These are phyloP conservation scores for Protobothrops mucrosquamatus DNA, from an alignment of 2,113 vertebrate genomes.

Conservation along the genomic window DNA sequence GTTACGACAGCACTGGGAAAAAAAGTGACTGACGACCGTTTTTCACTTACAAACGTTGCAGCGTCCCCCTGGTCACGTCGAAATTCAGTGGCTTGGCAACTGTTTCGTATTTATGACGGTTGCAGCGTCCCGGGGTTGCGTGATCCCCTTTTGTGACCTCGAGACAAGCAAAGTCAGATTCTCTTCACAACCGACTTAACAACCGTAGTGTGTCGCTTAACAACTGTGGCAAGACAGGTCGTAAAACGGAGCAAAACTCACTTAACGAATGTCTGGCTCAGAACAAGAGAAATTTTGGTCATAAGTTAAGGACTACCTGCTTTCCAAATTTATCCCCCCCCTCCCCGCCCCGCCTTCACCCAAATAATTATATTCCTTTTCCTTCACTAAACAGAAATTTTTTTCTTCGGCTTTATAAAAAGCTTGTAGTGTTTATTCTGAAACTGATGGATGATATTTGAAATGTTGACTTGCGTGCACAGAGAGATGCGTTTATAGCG, in stretches of 20 bases:
- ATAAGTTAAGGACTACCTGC: background rate
- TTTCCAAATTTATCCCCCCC: background rate
- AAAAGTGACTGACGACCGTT: background rate
- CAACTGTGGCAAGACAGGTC: background rate
- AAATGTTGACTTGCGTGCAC: background rate
- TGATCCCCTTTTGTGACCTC: background rate
- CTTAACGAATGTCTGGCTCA: background rate
- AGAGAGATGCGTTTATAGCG: background rate
- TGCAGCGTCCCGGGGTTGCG: background rate
- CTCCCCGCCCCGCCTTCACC: too few species aligned
- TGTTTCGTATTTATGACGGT: background rate
- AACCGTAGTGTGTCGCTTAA: background rate
- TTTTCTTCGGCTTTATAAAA: background rate
- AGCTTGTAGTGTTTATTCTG: background rate
- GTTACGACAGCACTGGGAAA: background rate
- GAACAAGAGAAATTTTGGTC: background rate
- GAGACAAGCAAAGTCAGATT: background rate
- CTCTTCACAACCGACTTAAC: background rate
- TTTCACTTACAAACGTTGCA: background rate
- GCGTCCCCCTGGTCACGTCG: too few species aligned
- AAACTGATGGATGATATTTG: background rate
- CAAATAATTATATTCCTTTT: too few species aligned
- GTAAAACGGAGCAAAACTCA: background rate
- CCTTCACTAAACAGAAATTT: background rate
- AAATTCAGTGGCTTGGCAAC: background rate